These are phyloP conservation scores for Phengaris arion DNA, from an alignment of 2,888 invertebrate species.

Conservation along the genomic window DNA sequence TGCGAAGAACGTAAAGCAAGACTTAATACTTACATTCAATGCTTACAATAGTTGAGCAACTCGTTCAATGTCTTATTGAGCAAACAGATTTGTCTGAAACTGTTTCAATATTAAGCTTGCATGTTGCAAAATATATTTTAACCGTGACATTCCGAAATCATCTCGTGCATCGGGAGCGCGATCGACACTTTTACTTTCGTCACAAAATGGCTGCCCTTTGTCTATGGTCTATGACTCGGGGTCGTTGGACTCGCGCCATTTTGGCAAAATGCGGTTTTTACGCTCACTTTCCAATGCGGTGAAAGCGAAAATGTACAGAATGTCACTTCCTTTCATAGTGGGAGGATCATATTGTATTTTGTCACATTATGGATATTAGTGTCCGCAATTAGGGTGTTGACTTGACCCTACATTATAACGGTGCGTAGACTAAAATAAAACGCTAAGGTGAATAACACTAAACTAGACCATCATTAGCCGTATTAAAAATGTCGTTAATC, in stretches of 20 bases:
- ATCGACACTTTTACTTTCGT: conserved; percentile 71
- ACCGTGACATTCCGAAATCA: conserved; percentile 77
- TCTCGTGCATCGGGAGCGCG: conserved; percentile 67
- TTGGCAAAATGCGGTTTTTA: conserved; percentile 77
- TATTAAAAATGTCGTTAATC: background rate
- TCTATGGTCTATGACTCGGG: conserved; percentile 68
- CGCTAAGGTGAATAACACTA: conserved; percentile 1
- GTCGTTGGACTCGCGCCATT: conserved; percentile 70
- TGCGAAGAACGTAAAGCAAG: background rate
- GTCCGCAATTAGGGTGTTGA: background rate
- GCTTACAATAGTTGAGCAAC: conserved; percentile 37
- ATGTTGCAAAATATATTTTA: conserved; percentile 59
- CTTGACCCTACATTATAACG: background rate
- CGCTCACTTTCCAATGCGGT: conserved; percentile 79
- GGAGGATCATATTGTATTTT: conserved; percentile 61
- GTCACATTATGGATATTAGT: conserved; percentile 32
- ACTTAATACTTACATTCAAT: conserved; percentile 21
- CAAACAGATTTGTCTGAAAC: conserved; percentile 45
- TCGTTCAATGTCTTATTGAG: conserved; percentile 47
- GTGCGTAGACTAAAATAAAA: background rate
- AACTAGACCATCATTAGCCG: background rate
- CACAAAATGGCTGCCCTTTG: conserved; percentile 67
- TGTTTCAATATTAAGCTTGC: conserved; percentile 47
- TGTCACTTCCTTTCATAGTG: conserved; percentile 78
- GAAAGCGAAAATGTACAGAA: conserved; percentile 78